Evolutionary conservation across 2,113 vertebrate species (phyloP).

Genomic region (Orientallactaga bullata): DNA sequence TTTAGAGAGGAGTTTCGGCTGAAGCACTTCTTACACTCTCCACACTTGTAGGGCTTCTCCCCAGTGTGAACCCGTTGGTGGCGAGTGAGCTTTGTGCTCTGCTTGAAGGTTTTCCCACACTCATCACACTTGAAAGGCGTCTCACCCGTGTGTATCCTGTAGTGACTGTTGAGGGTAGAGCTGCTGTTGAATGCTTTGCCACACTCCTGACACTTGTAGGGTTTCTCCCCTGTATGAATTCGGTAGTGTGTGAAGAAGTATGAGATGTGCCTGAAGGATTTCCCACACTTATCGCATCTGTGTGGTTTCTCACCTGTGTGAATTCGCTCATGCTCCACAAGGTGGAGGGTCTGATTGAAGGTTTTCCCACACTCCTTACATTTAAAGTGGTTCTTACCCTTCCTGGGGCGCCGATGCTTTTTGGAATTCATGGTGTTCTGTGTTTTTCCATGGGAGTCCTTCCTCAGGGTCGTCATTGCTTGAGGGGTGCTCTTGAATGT

Average conservation of each 20-base stretch:
- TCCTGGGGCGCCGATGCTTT: not conserved
- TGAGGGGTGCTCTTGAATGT: not conserved
- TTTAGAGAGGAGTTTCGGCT: constrained; percentile 40
- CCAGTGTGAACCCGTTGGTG: constrained; percentile 50
- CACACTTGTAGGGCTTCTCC: constrained; percentile 38
- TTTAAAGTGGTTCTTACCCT: constrained; percentile 54
- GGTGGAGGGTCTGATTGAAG: constrained; percentile 64
- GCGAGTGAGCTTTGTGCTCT: constrained; percentile 37
- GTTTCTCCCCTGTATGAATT: constrained; percentile 74
- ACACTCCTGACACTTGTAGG: constrained; percentile 58
- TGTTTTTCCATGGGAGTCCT: not conserved
- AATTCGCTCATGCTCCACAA: constrained; percentile 46
- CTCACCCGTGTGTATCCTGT: constrained; percentile 66
- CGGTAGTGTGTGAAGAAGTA: constrained; percentile 52
- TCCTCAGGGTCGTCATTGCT: not conserved
- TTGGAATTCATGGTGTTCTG: not conserved
- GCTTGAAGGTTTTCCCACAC: constrained; percentile 66
- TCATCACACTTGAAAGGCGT: constrained; percentile 52
- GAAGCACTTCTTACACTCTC: constrained; percentile 4
- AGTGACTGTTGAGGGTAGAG: constrained; percentile 67
- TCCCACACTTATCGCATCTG: constrained; percentile 36
- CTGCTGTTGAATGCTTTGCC: constrained; percentile 75
- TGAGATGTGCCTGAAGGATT: constrained; percentile 38
- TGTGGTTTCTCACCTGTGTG: constrained; percentile 63
- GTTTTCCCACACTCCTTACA: constrained; percentile 66